A percentile compares a stretch with the other conserved stretches of the same genome.
Conservation (phyloP, 2,888 invertebrate species). For the Chrysomela aeneicollis region DNA sequence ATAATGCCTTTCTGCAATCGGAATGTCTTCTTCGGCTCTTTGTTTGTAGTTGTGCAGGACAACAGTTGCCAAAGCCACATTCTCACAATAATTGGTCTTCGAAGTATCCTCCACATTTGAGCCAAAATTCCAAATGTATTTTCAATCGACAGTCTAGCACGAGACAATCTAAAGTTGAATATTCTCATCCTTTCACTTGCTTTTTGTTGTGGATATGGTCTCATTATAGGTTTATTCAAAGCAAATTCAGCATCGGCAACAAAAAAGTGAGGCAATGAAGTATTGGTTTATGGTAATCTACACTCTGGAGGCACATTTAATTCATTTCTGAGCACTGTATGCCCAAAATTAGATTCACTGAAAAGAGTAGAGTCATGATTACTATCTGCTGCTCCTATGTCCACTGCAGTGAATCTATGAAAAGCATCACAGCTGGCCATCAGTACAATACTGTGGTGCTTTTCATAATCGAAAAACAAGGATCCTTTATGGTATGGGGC, state of each 20-base stretch:
- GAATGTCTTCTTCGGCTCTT: too few relatives aligned
- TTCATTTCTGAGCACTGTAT: slow-evolving; percentile 8
- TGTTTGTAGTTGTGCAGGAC: too few relatives aligned
- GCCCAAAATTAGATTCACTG: slow-evolving; percentile 19
- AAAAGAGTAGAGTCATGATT: slow-evolving; percentile 20
- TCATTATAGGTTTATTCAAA: too few relatives aligned
- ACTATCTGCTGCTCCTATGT: slow-evolving; percentile 30
- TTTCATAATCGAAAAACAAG: too few relatives aligned
- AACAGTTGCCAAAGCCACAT: too few relatives aligned
- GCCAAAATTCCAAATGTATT: slow-evolving; percentile 14
- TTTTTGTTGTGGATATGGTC: too few relatives aligned
- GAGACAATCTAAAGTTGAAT: background rate
- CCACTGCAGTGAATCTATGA: slow-evolving; percentile 21
- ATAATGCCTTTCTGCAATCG: background rate
- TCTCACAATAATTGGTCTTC: too few relatives aligned
- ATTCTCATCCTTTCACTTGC: too few relatives aligned
- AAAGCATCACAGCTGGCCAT: slow-evolving; percentile 28
- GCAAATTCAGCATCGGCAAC: slow-evolving; percentile 24
- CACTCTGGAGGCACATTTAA: background rate
- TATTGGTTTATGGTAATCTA: background rate
- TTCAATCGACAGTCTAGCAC: background rate
- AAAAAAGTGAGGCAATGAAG: slow-evolving; percentile 12
- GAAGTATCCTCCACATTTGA: background rate
- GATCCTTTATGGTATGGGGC: background rate
- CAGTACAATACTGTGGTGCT: slow-evolving; percentile 11